These are phyloP conservation scores for Phoxinus dragarum DNA, from an alignment of 2,797 vertebrate species.

Conservation along the genomic window DNA sequence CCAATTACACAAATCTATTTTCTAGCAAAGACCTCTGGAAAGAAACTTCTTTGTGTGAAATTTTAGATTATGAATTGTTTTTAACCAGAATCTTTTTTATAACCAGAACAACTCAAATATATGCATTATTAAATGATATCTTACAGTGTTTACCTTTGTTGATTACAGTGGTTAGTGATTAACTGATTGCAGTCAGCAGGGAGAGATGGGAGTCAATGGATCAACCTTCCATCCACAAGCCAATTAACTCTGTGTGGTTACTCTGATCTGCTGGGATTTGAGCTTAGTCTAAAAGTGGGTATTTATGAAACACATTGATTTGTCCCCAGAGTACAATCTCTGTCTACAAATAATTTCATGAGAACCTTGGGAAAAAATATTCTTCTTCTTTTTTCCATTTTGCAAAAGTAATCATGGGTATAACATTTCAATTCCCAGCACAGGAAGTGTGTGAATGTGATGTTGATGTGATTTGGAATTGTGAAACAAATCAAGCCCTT, in stretches of 20 bases:
- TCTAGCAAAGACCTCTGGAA: neutral
- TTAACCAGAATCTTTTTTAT: neutral
- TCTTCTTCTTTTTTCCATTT: conserved; percentile 6
- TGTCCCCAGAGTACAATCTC: conserved; percentile 32
- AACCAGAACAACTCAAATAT: neutral
- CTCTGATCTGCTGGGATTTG: conserved; percentile 26
- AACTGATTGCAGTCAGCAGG: conserved; percentile 18
- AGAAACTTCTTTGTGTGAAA: too few relatives aligned
- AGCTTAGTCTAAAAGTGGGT: conserved; percentile 31
- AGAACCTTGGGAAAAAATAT: conserved; percentile 18
- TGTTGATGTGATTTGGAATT: conserved; percentile 14
- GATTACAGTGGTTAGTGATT: conserved; percentile 19
- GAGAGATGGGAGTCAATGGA: conserved; percentile 23
- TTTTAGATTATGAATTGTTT: neutral
- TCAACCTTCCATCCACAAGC: conserved; percentile 34
- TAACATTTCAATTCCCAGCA: conserved; percentile 12
- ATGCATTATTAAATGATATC: conserved; percentile 5
- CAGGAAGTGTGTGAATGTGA: conserved; percentile 16
- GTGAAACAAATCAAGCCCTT: conserved; percentile 16
- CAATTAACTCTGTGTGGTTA: conserved; percentile 39
- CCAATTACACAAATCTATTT: neutral
- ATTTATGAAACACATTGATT: conserved; percentile 35
- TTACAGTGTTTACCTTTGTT: conserved; percentile 1
- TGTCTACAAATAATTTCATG: conserved; percentile 39
- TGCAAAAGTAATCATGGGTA: conserved; percentile 30